Evolutionary conservation across 2,888 invertebrate species (phyloP), one percentile per base, ranked within the genome.

Genomic region (Idaea aversata): DNA sequence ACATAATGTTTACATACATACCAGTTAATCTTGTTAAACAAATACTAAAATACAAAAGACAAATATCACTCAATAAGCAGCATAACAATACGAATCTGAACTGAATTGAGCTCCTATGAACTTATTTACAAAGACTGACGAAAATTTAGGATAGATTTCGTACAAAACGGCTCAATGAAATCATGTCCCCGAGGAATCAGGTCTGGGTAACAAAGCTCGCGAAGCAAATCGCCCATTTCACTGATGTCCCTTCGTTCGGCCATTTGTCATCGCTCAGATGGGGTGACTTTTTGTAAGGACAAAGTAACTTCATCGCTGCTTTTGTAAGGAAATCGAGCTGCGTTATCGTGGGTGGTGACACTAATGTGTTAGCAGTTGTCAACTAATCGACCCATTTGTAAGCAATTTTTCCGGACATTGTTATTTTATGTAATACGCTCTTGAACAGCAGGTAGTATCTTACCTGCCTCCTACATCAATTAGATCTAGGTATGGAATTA

Each of bases 231-330:
- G 86, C 76, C 87, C 83, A 82, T 87, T 87, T 77, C 80, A 74
- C 79, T 82, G 86, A 84, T 84, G 86, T 84, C 81, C 80, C 81
- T 78, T 78, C 76, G 76, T 77, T 76, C 71, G 76, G 78, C 87
- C 91, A 88, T 92, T 92, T 92, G 89, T 92, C 92, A 91, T 92
- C 85, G 79, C 85, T 86, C 84, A 80, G 87, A 88, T 87, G 85
- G 88, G 87, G 88, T 88, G 88, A 90, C 88, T 91, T 92, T 92
- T 91, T 91, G 84, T 82, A 80, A 87, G 83, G 80, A 82, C 87
- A 69, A 67, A 82, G 87, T 90, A 88, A 90, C 87, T 90, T 82
- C 86, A 85, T 85, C 83, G 81, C 76, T 80, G 88, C 83, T 88
- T 89, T 90, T 88, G 86, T 86, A 84, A 86, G 86, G 79, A 86